A percentile compares a stretch with the other conserved stretches of the same genome.
Evolutionary conservation across 2,888 invertebrate species (phyloP).

Genomic region (Drosophila neonasuta): DNA sequence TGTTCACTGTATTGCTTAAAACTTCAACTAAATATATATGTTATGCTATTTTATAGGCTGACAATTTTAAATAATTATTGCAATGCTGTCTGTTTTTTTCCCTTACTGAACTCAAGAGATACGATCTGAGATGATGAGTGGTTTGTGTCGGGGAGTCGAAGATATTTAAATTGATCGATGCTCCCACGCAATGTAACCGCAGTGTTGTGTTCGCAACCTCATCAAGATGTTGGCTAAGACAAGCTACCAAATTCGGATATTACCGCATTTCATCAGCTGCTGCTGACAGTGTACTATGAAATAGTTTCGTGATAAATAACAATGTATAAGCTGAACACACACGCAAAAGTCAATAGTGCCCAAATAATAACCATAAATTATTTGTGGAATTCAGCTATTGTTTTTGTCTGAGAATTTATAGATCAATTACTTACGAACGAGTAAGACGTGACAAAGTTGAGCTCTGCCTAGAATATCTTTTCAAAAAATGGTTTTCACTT

Average conservation of each 20-base stretch:
- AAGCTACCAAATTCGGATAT: conserved; percentile 62
- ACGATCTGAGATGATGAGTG: conserved; percentile 30
- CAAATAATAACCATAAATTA: conserved; percentile 66
- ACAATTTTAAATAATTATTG: neutral
- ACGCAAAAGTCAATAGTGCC: conserved; percentile 35
- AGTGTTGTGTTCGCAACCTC: conserved; percentile 16
- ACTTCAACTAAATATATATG: too few species aligned
- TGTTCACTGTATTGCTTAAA: too few species aligned
- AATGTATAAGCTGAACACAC: conserved; percentile 64
- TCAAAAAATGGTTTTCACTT: too few species aligned
- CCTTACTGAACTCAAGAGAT: conserved; percentile 5
- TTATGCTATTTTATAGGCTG: neutral
- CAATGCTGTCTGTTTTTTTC: neutral
- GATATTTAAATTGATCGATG: conserved; percentile 21
- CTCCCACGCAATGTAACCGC: conserved; percentile 27
- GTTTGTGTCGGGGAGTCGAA: conserved; percentile 32
- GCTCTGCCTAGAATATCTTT: neutral
- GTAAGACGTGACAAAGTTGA: conserved; percentile 41
- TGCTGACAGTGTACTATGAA: neutral
- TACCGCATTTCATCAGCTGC: conserved; percentile 55
- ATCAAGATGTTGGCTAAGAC: conserved; percentile 47
- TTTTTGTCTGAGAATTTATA: conserved; percentile 52
- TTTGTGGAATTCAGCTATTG: conserved; percentile 37
- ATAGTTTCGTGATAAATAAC: conserved; percentile 41
- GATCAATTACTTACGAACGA: conserved; percentile 22